phyloP scores from a whole-genome alignment of 2,888 invertebrate species.

The Pseudococcus jackbeardsleyi region DNA sequence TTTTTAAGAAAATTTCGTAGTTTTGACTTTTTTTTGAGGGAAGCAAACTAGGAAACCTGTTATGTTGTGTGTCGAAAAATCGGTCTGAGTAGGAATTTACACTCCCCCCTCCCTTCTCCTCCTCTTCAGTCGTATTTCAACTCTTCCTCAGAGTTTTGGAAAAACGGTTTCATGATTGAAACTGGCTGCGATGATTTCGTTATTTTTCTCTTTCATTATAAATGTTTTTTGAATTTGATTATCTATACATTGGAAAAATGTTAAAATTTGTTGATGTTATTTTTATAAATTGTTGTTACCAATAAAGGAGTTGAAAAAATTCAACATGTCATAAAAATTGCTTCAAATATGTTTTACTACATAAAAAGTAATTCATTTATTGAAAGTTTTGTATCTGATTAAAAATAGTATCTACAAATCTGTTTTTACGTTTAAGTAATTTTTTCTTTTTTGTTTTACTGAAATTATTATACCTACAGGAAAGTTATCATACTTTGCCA shows the following conservation, averaged over 20 bases:
- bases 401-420: neutral
- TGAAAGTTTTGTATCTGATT: neutral
- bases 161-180: neutral
- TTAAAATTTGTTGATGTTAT: conserved; percentile 51
- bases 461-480: neutral
- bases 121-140: too few species aligned
- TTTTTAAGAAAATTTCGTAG: too few species aligned
- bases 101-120: too few species aligned
- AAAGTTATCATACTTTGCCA: neutral
- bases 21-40: too few species aligned
- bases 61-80: too few species aligned
- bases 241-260: neutral
- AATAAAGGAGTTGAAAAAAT: neutral
- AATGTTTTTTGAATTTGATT: conserved; percentile 21
- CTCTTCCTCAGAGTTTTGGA: too few species aligned
- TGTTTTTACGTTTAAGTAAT: too few species aligned
- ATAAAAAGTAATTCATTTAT: neutral
- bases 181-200: conserved; percentile 22
- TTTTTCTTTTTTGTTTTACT: neutral
- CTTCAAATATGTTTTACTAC: neutral
- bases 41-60: too few species aligned
- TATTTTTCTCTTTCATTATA: conserved; percentile 24
- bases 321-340: neutral
- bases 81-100: too few species aligned
- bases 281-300: conserved; percentile 43